Base-by-base conservation (phyloP, 2,797 vertebrate species). In the Gymnoscopelus braueri region DNA sequence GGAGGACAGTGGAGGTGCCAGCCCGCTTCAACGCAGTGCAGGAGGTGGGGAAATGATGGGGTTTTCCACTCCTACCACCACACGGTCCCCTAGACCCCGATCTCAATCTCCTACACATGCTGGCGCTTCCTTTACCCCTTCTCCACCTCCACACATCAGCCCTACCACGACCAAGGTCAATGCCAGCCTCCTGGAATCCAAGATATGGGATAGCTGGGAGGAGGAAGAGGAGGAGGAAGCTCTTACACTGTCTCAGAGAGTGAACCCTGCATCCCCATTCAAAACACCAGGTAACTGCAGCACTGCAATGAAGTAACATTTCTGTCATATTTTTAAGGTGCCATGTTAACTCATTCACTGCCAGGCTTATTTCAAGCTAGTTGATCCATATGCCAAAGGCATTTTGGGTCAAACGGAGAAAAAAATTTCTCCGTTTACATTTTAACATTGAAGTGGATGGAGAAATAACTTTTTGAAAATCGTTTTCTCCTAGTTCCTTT, bases 141-240 rank as follows among this genome's bases (percentile, higher is more conserved):
- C 75, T 6, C 79, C 72, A 3, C 75, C 79, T 56, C 63, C 67
- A 0, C 7, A 53, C 39, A n/a, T 66, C 79, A 11, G 76, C 70
- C 0, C 14, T 4, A 23, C n/a, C 13, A 15, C 71, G 8, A 8
- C 65, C 82, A 14, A 81, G 64, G 67, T 75, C 19, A 83, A 72
- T 61, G 80, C 73, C 0, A 93, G 92, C 79, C 89, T 93, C 49
- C 86, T 95, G 78, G 93, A 94, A 72, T 93, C 95, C 1, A 91
- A 81, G 62, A 54, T 95, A 13, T 97, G 96, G 96, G 94, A 94
- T 9, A 89, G 92, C 44, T 94, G 95, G 58, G 92, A 86, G 65
- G 95, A 94, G 0, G 93, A 93, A 3, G 87, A 90, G 1, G 88
- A 83, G 1, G 84, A 88, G 14, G 89, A 88, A 67, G 7, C 65